phyloP scores from a whole-genome alignment of 2,888 invertebrate genomes.

The Protophormia terraenovae region DNA sequence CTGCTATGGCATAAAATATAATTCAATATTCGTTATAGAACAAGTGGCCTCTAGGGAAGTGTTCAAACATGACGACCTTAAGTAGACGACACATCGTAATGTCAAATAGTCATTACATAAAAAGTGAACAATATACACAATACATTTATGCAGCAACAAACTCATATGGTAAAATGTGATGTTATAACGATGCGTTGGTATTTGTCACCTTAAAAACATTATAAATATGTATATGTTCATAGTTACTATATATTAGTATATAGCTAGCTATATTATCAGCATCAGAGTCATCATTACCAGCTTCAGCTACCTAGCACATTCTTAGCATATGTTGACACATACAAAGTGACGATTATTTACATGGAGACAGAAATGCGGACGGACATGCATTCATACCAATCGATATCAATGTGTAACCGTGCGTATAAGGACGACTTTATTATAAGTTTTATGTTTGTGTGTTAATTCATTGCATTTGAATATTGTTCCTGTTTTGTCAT shows the following conservation, averaged over 20 bases:
- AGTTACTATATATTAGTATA: background rate
- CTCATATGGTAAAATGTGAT: background rate
- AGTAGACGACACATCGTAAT: constrained; percentile 62
- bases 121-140: constrained; percentile 40
- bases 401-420: constrained; percentile 48
- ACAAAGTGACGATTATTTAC: background rate
- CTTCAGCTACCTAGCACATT: background rate
- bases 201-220: constrained; percentile 55
- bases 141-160: no score
- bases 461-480: background rate
- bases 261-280: background rate
- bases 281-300: background rate
- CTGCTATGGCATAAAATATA: constrained; percentile 40
- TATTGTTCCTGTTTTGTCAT: background rate
- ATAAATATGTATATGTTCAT: background rate
- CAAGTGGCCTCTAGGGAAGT: constrained; percentile 64
- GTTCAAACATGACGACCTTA: constrained; percentile 61
- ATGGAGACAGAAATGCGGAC: background rate
- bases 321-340: constrained; percentile 1
- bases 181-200: constrained; percentile 57
- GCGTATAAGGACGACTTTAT: background rate
- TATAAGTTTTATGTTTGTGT: background rate
- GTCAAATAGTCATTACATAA: constrained; percentile 55
- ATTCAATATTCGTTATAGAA: constrained; percentile 62
- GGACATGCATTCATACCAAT: background rate